Evolutionary conservation across 2,797 vertebrate species (phyloP).

Genomic region (Champsocephalus esox): DNA sequence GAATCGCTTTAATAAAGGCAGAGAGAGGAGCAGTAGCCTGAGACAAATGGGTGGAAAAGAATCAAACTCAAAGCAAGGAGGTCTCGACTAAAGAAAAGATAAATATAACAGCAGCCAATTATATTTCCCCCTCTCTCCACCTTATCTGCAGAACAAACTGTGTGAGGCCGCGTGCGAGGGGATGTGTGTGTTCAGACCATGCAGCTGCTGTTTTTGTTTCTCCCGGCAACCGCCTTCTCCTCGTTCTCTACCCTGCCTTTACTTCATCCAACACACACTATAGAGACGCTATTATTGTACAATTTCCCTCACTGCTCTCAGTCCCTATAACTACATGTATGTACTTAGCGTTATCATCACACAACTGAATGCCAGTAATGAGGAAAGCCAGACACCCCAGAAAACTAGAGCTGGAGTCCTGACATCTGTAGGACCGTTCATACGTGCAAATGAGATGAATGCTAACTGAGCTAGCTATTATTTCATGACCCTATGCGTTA

Average conservation of each 20-base stretch:
- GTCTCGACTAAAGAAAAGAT: conserved; percentile 39
- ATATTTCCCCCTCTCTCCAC: conserved; percentile 24
- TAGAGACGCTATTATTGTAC: conserved; percentile 1
- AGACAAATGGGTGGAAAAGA: conserved; percentile 9
- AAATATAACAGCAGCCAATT: conserved; percentile 57
- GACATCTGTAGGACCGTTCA: background rate
- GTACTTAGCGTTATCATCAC: background rate
- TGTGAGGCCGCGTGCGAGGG: background rate
- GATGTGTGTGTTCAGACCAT: conserved; percentile 1
- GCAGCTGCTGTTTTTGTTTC: conserved; percentile 2
- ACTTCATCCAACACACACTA: background rate
- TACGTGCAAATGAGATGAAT: background rate
- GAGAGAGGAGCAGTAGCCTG: background rate
- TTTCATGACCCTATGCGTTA: background rate
- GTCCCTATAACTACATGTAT: background rate
- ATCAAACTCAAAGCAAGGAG: conserved; percentile 23
- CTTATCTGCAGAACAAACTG: conserved; percentile 20
- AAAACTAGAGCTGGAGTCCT: background rate
- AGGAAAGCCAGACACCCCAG: background rate
- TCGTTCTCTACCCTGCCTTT: background rate
- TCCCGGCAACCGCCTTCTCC: background rate
- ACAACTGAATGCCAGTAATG: background rate
- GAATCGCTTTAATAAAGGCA: conserved; percentile 22
- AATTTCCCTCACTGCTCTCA: background rate
- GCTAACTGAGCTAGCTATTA: background rate